Base-by-base conservation (phyloP, 1,140 invertebrate genomes). In the Drosophila tropicalis region DNA sequence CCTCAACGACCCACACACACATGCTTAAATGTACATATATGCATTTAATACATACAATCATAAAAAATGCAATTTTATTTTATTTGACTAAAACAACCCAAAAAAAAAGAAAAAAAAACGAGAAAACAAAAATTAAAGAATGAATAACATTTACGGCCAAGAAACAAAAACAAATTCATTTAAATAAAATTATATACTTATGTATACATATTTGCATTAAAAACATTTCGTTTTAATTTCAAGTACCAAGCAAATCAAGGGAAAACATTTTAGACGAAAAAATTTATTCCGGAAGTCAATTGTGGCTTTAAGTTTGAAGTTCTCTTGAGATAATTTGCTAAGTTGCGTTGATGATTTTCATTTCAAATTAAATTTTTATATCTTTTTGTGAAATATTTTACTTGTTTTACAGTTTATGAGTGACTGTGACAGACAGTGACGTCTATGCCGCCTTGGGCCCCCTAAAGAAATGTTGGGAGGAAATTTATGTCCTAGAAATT, bases 21-120 rank as follows among this genome's bases (percentile, higher is more conserved):
- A 25, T 4, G 4, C 29, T 29, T 6, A 29, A 5, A 29, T 29
- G 29, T 29, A 29, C 5, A 29, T 29, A 29, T 29, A 5, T 34
- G 5, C 15, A 25, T 56, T 36, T 29, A 5, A 60, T 60, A 54
- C 19, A 66, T 36, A 72, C 19, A 79, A 68, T 67, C 76, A 64
- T 79, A 79, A 79, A 76, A 62, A 81, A 66, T 81, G 73, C 67
- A 76, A 70, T 80, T 80, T 80, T 80, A 77, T 77, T 70, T 80
- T 72, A 76, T 80, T 64, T 67, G 67, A 32, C 62, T 17, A 67
- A 67, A 47, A 47, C 40, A 12, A 56, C 29, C 19, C 3, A 54
- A 17, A 17, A 15, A 32, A 15, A 36, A 57, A 34, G n/a, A n/a
- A 36, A 36, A 36, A 36, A 36, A 36, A 36, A 10, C 5, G 29